These are phyloP conservation scores for Rhimphoctona megacephalus DNA, from an alignment of 2,888 invertebrate genomes.

Conservation along the genomic window DNA sequence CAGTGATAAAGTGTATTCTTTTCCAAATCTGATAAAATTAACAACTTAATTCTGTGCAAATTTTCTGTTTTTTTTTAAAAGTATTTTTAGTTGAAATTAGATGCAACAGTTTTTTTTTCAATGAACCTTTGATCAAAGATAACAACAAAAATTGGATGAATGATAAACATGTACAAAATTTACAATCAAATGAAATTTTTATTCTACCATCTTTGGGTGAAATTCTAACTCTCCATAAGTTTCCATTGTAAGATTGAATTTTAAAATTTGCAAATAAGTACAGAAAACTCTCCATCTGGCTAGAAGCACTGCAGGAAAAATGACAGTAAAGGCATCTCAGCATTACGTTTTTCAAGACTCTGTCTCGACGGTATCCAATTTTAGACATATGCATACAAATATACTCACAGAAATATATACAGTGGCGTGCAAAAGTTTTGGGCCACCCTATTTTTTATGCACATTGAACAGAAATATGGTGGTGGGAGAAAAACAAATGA, in stretches of 20 bases:
- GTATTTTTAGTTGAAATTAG: neutral
- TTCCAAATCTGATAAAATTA: neutral
- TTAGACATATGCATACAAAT: neutral
- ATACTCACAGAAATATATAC: constrained; percentile 9
- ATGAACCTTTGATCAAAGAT: neutral
- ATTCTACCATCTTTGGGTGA: neutral
- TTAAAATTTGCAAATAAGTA: neutral
- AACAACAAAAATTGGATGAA: no score
- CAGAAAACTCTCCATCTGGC: neutral
- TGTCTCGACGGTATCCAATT: constrained; percentile 10
- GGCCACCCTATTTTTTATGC: no score
- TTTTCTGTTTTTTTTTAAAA: neutral
- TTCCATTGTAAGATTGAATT: neutral
- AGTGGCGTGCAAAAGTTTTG: no score
- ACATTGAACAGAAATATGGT: no score
- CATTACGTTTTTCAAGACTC: constrained; percentile 7
- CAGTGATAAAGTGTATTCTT: neutral
- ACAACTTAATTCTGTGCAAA: neutral
- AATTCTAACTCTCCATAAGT: neutral
- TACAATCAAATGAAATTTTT: neutral
- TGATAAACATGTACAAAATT: neutral
- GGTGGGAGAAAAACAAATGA: no score
- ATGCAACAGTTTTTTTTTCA: neutral
- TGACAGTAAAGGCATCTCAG: neutral
- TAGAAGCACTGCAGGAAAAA: neutral